Evolutionary conservation across 2,113 vertebrate genomes (phyloP), one percentile per base, ranked within the genome.

Genomic region (Bambusicola thoracicus): DNA sequence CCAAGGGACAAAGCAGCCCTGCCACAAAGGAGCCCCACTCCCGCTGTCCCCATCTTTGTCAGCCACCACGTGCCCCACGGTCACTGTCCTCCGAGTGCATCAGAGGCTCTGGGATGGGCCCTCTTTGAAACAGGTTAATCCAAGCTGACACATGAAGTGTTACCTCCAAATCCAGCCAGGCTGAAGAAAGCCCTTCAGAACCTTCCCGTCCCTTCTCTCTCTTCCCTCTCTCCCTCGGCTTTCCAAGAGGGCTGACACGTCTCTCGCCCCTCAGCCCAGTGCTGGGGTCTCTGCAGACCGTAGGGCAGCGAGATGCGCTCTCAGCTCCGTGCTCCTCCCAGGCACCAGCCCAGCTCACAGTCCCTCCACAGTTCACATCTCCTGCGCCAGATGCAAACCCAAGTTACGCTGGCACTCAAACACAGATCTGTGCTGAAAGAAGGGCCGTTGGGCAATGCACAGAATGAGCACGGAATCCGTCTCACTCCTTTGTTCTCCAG

Each of bases 131-230:
- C 8, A 19, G 38, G 32, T 92, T 96, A 75, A 92, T 89, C 88
- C 81, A 90, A 92, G 86, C 41, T 92, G 92, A 95, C 62, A 40
- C 65, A 81, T 78, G 69, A 94, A 93, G 38, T 36, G 83, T 92
- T 89, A 93, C 80, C 86, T 95, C 90, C 86, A 88, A 94, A 96
- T 93, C 75, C 92, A 86, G 65, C 20, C 61, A 75, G 56, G 85
- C 73, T 90, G 76, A 93, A 92, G 76, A 95, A 94, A 96, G 62
- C 79, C 90, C 83, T 91, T 91, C 83, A 81, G 85, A 87, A 92
- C 25, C 56, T 88, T 90, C 88, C 49, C 65, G 56, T 93, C 43
- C 43, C 66, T 74, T 82, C 36, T 88, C 38, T 56, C 46, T 36
- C 21, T 77, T 30, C 73, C 67, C 32, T 18, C 25, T 75, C 75